Base-by-base conservation (phyloP, 1,140 invertebrate species). In the Achroia grisella region DNA sequence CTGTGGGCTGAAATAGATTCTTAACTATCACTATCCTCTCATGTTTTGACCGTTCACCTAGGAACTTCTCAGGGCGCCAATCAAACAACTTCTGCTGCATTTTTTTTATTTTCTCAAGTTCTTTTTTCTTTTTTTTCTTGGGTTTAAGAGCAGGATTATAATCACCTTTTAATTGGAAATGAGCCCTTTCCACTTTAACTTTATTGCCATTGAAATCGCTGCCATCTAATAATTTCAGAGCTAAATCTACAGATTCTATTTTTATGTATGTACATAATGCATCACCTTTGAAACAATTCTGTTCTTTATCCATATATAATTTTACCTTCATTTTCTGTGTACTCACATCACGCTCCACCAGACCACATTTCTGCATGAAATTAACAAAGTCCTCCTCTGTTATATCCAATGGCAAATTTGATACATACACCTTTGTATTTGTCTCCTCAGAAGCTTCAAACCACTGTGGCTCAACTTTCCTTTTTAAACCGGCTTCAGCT, bases 391-490 rank as follows among this genome's bases (percentile, higher is more conserved):
- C 93, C 50, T 98, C 92, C 68, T 98, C 92, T 0, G 93, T 97
- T 30, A 97, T 93, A 63, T 98, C 94, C 37, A 90, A 56, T 0
- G 98, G 98, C 48, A 99, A 88, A 73, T 97, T 96, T 5, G 92
- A 93, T 1, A 99, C 96, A 88, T 99, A 99, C 1, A 99, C 97
- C 84, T 98, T 98, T 1, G 96, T 98, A 65, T 98, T 99, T 62
- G 94, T 93, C n/a, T 92, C 89, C 39, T 97, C 94, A 60, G 97
- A 92, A 10, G 97, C 82, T 34, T 99, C 93, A 88, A 99, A 99
- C 98, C 98, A 99, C 47, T 92, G 88, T 53, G 86, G 84, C 52
- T 86, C 78, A 75, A 78, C 72, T 65, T 87, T 83, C 50, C 83
- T 73, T 84, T 89, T 80, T 2, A 76, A 46, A 11, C 68, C 67